Percentiles rank a stretch among this genome's conserved stretches.
These are phyloP conservation scores for Brachyalestes nurse DNA, from an alignment of 2,797 vertebrate species.

Conservation along the genomic window DNA sequence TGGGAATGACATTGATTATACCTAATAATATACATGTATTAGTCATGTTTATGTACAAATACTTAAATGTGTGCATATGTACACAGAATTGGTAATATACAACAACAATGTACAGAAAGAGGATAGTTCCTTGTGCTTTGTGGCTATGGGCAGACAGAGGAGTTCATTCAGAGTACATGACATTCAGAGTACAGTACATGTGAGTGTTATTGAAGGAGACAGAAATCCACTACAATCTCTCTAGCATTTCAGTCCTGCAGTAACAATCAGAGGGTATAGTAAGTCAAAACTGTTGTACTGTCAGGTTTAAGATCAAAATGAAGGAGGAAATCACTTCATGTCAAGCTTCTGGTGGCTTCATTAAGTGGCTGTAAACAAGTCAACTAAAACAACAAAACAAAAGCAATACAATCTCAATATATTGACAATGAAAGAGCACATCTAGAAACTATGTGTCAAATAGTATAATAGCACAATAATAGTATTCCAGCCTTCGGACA, in stretches of 20 bases:
- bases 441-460: neutral
- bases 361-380: neutral
- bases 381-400: neutral
- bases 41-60: constrained; percentile 23
- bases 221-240: neutral
- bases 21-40: constrained; percentile 36
- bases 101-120: neutral
- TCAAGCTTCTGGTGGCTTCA: neutral
- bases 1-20: constrained; percentile 12
- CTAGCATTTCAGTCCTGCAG: neutral
- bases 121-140: neutral
- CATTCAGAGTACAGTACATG: constrained; percentile 10
- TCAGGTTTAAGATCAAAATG: neutral
- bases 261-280: constrained; percentile 5
- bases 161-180: neutral
- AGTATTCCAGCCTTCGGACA: neutral
- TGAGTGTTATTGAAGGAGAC: neutral
- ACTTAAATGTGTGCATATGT: constrained; percentile 7
- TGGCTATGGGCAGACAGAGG: neutral
- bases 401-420: neutral
- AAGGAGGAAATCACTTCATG: neutral
- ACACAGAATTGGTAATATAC: constrained; percentile 5
- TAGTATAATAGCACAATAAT: neutral
- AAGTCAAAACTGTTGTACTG: too few species aligned
- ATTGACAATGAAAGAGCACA: neutral